A percentile compares a stretch with the other conserved stretches of the same genome.
Evolutionary conservation across 2,797 vertebrate genomes (phyloP).

Genomic region (Galagoides demidoff): DNA sequence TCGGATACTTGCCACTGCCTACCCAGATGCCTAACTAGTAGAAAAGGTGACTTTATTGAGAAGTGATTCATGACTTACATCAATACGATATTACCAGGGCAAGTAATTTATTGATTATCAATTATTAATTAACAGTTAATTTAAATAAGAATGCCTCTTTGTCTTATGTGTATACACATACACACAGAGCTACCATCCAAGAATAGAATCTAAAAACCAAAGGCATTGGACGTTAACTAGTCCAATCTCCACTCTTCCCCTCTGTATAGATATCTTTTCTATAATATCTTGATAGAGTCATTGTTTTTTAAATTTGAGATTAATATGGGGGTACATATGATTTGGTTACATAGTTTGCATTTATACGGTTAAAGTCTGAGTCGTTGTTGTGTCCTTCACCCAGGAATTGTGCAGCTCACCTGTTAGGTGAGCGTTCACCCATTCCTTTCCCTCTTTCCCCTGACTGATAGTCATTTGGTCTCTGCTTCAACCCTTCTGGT

Average conservation of each 20-base stretch:
- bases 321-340: too few species aligned
- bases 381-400: too few species aligned
- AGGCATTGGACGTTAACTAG: neutral
- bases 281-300: neutral
- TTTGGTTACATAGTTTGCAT: too few species aligned
- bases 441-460: too few species aligned
- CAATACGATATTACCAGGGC: neutral
- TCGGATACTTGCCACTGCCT: neutral
- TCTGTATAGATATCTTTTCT: neutral
- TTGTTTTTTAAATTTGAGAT: too few species aligned
- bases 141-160: neutral
- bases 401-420: too few species aligned
- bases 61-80: neutral
- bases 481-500: neutral
- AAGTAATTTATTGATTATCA: neutral
- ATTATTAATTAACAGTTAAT: neutral
- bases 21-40: neutral
- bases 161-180: neutral
- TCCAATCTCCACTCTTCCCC: neutral
- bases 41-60: neutral
- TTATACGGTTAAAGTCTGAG: too few species aligned
- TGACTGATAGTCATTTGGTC: neutral
- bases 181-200: neutral
- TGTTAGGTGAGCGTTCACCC: too few species aligned
- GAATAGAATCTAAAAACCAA: neutral